Evolutionary conservation across 2,888 invertebrate species (phyloP).

Genomic region (Drosophila dives): DNA sequence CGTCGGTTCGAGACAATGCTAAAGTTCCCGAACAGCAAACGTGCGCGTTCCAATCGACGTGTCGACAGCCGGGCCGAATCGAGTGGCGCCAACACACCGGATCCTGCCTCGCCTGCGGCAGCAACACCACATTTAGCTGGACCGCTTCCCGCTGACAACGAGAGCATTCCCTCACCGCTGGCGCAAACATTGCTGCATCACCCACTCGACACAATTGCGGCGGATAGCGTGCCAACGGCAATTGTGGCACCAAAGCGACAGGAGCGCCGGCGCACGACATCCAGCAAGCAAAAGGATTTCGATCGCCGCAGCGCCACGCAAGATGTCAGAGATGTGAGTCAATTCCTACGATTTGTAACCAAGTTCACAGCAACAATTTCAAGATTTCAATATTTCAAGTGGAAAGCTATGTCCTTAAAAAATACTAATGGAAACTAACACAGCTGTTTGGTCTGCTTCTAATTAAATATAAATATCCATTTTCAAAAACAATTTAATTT

Average conservation of each 20-base stretch:
- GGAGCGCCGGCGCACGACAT: slow-evolving; percentile 84
- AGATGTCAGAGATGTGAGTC: slow-evolving; percentile 84
- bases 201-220: slow-evolving; percentile 75
- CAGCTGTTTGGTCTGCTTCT: too few relatives aligned
- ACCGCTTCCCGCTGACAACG: slow-evolving; percentile 75
- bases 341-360: background rate
- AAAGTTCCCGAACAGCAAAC: slow-evolving; percentile 85
- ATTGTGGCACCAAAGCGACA: slow-evolving; percentile 59
- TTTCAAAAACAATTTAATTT: background rate
- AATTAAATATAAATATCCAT: background rate
- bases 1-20: slow-evolving; percentile 87
- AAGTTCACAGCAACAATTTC: background rate
- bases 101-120: slow-evolving; percentile 88
- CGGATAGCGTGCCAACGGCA: slow-evolving; percentile 34
- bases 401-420: background rate
- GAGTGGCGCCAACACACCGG: slow-evolving; percentile 91
- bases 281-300: slow-evolving; percentile 75
- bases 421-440: too few relatives aligned
- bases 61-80: slow-evolving; percentile 89
- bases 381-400: background rate
- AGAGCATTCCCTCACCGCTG: slow-evolving; percentile 84
- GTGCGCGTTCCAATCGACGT: slow-evolving; percentile 87
- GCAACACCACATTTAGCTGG: slow-evolving; percentile 80
- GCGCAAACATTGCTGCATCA: slow-evolving; percentile 67
- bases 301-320: slow-evolving; percentile 86